Conservation (phyloP, 2,888 invertebrate genomes). For the Parelbella ahira region DNA sequence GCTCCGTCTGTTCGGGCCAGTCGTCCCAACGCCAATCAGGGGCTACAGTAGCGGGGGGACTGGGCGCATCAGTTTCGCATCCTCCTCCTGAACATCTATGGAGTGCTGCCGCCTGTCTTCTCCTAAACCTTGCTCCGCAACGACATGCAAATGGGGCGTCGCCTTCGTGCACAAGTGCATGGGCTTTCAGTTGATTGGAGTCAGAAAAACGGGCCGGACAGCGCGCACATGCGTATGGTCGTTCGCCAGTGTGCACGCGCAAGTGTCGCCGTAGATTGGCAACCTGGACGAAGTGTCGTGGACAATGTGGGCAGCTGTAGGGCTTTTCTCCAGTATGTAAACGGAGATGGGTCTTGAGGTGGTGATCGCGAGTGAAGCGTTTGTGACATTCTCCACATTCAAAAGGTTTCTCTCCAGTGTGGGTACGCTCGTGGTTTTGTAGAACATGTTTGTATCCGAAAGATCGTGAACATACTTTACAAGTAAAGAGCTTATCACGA, state of each 20-base stretch:
- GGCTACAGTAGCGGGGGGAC: slow-evolving; percentile 66
- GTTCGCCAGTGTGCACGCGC: slow-evolving; percentile 94
- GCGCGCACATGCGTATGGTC: slow-evolving; percentile 92
- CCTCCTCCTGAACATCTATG: slow-evolving; percentile 86
- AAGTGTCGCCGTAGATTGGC: slow-evolving; percentile 94
- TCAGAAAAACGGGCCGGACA: slow-evolving; percentile 94
- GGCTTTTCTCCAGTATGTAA: slow-evolving; percentile 96
- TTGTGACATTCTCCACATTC: slow-evolving; percentile 95
- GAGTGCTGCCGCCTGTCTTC: slow-evolving; percentile 92
- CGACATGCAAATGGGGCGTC: slow-evolving; percentile 94
- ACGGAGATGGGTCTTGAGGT: slow-evolving; percentile 95
- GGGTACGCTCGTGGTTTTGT: slow-evolving; percentile 96
- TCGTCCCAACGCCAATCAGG: slow-evolving; percentile 74
- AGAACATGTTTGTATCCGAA: slow-evolving; percentile 97
- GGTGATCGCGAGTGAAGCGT: slow-evolving; percentile 95
- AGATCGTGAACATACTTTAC: slow-evolving; percentile 91
- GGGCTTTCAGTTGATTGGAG: slow-evolving; percentile 95
- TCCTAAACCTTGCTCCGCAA: slow-evolving; percentile 89
- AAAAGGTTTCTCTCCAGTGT: slow-evolving; percentile 97
- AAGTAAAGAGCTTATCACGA: slow-evolving; percentile 92
- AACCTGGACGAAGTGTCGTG: slow-evolving; percentile 95
- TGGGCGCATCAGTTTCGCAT: slow-evolving; percentile 62
- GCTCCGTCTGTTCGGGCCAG: slow-evolving; percentile 93
- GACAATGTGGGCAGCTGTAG: slow-evolving; percentile 94
- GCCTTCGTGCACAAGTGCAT: slow-evolving; percentile 92